Evolutionary conservation across 2,113 vertebrate species (phyloP).

Genomic region (Halichoerus grypus): DNA sequence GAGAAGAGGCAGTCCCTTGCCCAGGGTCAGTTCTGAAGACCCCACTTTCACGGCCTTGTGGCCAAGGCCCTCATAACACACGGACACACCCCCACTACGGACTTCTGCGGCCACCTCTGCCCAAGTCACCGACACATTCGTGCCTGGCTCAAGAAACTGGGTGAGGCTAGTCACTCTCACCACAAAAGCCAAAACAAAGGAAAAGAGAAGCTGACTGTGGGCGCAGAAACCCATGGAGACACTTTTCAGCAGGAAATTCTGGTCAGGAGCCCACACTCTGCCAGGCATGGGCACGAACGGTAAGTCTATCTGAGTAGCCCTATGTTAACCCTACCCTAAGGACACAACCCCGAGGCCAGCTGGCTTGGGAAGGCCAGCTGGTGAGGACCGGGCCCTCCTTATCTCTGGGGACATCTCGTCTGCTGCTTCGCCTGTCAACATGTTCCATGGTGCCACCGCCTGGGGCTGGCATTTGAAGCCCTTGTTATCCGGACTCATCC

Average conservation of each 20-base stretch:
- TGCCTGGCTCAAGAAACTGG: not conserved
- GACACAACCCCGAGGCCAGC: not conserved
- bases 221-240: not conserved
- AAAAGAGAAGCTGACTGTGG: not conserved
- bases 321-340: not conserved
- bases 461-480: not conserved
- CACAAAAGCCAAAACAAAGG: conserved; percentile 26
- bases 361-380: not conserved
- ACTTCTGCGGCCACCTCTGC: not conserved
- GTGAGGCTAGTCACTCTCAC: not conserved
- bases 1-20: not conserved
- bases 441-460: not conserved
- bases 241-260: not conserved
- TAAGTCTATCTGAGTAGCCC: not conserved
- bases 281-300: not conserved
- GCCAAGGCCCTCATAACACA: not conserved
- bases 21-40: not conserved
- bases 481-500: not conserved
- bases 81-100: not conserved
- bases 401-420: not conserved
- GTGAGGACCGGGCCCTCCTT: not conserved
- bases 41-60: not conserved
- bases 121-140: not conserved
- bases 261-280: not conserved
- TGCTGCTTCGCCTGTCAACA: not conserved